Evolutionary conservation across 2,113 vertebrate species (phyloP).

Genomic region (Argyrosomus japonicus): DNA sequence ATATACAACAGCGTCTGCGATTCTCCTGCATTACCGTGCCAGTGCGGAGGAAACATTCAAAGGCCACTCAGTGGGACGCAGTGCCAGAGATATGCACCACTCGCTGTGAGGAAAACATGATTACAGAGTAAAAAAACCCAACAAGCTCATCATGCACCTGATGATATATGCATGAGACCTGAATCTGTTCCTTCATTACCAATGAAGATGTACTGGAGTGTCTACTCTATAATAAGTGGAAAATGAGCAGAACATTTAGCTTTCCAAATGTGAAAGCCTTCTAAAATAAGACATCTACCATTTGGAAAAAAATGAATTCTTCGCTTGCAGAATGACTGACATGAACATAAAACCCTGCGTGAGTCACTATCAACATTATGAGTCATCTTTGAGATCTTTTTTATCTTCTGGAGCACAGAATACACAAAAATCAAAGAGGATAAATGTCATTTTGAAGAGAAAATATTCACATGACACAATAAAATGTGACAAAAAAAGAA

Average conservation of each 20-base stretch:
- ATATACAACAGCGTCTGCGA: slow-evolving; percentile 3
- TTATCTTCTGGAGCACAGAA: no score
- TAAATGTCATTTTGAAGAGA: neutral
- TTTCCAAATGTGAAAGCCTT: slow-evolving; percentile 14
- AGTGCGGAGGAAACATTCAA: slow-evolving; percentile 26
- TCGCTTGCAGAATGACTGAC: neutral
- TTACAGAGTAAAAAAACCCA: slow-evolving; percentile 32
- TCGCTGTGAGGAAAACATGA: slow-evolving; percentile 56
- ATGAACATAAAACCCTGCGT: slow-evolving; percentile 15
- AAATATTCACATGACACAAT: neutral
- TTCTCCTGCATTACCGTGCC: neutral
- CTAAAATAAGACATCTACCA: neutral
- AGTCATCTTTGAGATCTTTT: neutral
- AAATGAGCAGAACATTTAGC: slow-evolving; percentile 30
- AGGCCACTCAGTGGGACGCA: slow-evolving; percentile 51
- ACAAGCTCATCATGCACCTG: slow-evolving; percentile 32
- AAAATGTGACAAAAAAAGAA: neutral
- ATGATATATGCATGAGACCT: slow-evolving; percentile 6
- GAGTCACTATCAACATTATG: neutral
- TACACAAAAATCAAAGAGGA: neutral
- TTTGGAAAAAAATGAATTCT: slow-evolving; percentile 13
- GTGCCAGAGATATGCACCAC: slow-evolving; percentile 21
- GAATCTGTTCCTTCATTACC: neutral
- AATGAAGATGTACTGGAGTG: neutral
- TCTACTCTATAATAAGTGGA: neutral